Conservation (phyloP, 2,888 invertebrate species). For the Frankliniella fusca region DNA sequence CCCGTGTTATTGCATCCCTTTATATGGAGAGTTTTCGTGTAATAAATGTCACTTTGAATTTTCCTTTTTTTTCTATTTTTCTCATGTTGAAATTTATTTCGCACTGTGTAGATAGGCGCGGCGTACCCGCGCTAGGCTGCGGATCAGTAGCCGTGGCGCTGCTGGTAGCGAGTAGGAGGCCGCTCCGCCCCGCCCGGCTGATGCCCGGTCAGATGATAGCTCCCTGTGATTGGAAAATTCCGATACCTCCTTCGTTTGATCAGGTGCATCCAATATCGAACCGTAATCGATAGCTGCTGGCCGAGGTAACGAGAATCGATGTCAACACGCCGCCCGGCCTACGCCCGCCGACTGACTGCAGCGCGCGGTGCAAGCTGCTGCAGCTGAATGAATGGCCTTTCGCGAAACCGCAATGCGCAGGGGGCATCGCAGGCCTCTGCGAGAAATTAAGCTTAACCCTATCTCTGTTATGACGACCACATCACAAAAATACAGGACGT, state of each 20-base stretch:
- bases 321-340: not conserved
- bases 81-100: not conserved
- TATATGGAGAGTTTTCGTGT: too few species aligned
- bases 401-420: not conserved
- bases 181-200: not conserved
- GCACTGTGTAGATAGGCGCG: not conserved
- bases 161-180: not conserved
- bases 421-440: not conserved
- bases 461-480: too few species aligned
- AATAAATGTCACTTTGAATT: too few species aligned
- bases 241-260: conserved; percentile 26
- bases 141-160: too few species aligned
- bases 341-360: not conserved
- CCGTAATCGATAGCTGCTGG: not conserved
- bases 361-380: not conserved
- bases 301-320: conserved; percentile 7
- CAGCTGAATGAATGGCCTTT: not conserved
- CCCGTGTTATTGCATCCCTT: too few species aligned
- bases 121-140: too few species aligned
- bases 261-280: conserved; percentile 26
- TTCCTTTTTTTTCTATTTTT: too few species aligned
- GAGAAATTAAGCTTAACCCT: too few species aligned
- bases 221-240: conserved; percentile 24
- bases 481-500: too few species aligned
- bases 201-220: not conserved